These are phyloP conservation scores for Chaunax sp. DNA, from an alignment of 2,797 vertebrate genomes.

Conservation along the genomic window DNA sequence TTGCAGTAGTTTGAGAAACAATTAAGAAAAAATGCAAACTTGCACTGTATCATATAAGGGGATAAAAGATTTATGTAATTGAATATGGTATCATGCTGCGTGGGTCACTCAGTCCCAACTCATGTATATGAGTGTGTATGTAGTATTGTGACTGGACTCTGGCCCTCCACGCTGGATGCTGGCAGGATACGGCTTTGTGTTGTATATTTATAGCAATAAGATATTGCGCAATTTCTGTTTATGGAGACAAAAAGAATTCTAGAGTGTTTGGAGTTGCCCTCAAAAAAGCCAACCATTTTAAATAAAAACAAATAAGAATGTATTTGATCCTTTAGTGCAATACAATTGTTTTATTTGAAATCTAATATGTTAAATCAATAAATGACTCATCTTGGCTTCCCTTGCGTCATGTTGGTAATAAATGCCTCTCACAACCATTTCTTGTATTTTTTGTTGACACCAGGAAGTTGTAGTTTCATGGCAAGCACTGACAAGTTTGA, in stretches of 20 bases:
- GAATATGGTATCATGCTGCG: not conserved
- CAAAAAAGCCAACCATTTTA: not conserved
- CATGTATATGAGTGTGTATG: constrained; percentile 30
- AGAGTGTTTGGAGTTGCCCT: no score
- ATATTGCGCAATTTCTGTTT: constrained; percentile 7
- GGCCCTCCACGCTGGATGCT: constrained; percentile 74
- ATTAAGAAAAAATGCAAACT: no score
- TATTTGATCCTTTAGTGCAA: no score
- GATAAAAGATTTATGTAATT: no score
- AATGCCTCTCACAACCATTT: constrained; percentile 6
- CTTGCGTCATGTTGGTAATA: not conserved
- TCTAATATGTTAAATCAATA: no score
- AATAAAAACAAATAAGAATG: not conserved
- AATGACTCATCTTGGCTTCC: not conserved
- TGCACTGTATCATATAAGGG: no score
- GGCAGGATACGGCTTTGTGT: constrained; percentile 21
- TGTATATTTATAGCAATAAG: constrained; percentile 23
- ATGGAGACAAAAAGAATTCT: no score
- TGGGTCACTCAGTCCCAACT: not conserved
- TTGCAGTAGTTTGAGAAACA: not conserved
- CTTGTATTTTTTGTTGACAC: constrained; percentile 11
- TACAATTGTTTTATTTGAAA: no score
- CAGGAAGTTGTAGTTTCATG: constrained; percentile 23
- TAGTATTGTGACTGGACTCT: constrained; percentile 65
- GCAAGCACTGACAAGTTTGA: constrained; percentile 53